phyloP scores from a whole-genome alignment of 2,888 invertebrate genomes.

The Nemotelus nigrinus region DNA sequence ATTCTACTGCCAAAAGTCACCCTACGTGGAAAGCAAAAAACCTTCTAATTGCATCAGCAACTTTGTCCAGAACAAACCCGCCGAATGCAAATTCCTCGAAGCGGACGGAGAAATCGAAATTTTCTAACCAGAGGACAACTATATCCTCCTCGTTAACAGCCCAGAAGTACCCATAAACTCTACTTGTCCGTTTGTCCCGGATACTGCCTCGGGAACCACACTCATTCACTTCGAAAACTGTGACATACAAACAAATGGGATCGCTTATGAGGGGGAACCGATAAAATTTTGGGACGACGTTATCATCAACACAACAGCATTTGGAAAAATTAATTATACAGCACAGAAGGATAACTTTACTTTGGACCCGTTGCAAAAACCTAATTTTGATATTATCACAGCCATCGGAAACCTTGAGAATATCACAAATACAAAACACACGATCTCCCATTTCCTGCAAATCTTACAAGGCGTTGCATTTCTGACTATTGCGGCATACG shows the following conservation, averaged over 20 bases:
- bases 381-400: neutral
- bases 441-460: neutral
- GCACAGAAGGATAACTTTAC: neutral
- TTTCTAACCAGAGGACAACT: slow-evolving; percentile 4
- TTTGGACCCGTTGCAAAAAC: neutral
- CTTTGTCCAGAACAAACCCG: neutral
- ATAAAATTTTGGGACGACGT: slow-evolving; percentile 24
- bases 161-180: neutral
- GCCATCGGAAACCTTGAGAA: neutral
- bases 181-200: neutral
- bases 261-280: slow-evolving; percentile 16
- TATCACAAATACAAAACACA: neutral
- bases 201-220: neutral
- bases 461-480: neutral
- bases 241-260: slow-evolving; percentile 16
- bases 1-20: slow-evolving; percentile 5
- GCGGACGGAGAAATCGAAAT: neutral
- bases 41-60: neutral
- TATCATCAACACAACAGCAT: neutral
- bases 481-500: neutral
- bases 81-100: neutral
- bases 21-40: neutral
- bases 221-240: slow-evolving; percentile 25
- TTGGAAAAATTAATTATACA: slow-evolving; percentile 19
- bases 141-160: neutral